These are phyloP conservation scores for Cisticola juncidis DNA, from an alignment of 2,113 vertebrate species.

Conservation along the genomic window DNA sequence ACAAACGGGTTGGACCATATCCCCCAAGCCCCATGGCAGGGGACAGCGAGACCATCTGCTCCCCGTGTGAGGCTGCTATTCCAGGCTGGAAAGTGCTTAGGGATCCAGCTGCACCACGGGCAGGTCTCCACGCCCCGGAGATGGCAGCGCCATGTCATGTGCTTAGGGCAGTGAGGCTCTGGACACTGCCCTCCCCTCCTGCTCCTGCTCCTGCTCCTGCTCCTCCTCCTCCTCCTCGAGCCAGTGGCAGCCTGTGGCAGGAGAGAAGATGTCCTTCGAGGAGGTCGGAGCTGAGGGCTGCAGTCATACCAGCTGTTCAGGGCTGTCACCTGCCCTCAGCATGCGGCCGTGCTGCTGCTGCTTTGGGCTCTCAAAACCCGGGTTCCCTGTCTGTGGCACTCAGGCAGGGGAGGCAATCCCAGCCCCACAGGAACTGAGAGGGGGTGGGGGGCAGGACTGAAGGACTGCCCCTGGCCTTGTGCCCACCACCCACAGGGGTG, in stretches of 20 bases:
- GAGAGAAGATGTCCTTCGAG: neutral
- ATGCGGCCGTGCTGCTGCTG: fast-evolving
- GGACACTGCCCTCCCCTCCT: neutral
- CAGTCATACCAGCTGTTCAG: neutral
- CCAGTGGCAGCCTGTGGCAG: neutral
- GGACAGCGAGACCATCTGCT: neutral
- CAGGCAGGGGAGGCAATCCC: neutral
- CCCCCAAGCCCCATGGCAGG: fast-evolving
- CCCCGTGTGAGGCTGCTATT: neutral
- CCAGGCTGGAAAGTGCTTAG: neutral
- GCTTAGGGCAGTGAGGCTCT: neutral
- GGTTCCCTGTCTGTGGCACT: neutral
- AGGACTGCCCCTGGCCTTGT: neutral
- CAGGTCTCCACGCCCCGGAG: fast-evolving
- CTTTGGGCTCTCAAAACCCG: neutral
- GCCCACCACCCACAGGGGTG: neutral
- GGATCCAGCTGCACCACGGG: neutral
- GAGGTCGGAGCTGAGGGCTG: neutral
- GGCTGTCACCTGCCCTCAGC: neutral
- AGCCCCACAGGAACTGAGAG: fast-evolving
- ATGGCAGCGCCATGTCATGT: neutral
- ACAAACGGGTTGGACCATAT: fast-evolving
- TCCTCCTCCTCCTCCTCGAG: too few relatives aligned
- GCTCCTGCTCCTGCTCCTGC: neutral
- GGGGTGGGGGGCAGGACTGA: too few relatives aligned